These are phyloP conservation scores for Bradypodion ventrale DNA, from an alignment of 2,797 vertebrate species.

Conservation along the genomic window DNA sequence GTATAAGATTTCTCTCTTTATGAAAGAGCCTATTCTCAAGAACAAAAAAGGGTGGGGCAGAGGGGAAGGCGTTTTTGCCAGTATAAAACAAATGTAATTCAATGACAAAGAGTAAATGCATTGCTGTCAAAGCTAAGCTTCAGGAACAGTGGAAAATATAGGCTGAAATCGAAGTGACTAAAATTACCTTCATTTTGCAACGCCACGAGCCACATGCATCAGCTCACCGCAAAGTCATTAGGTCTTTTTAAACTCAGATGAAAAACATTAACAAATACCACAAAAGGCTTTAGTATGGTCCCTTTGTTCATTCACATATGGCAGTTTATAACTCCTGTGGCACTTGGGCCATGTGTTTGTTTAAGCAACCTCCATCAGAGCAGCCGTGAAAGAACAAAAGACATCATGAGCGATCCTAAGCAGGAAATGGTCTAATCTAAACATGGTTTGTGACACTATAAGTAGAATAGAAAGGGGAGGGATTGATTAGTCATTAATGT, in stretches of 20 bases:
- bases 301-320: slow-evolving; percentile 92
- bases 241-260: slow-evolving; percentile 91
- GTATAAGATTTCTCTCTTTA: slow-evolving; percentile 31
- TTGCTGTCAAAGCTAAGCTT: slow-evolving; percentile 69
- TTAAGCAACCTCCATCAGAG: slow-evolving; percentile 84
- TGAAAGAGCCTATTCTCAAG: slow-evolving; percentile 23
- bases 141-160: slow-evolving; percentile 77
- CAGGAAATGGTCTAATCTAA: slow-evolving; percentile 88
- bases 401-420: slow-evolving; percentile 83
- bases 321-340: slow-evolving; percentile 80
- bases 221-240: slow-evolving; percentile 90
- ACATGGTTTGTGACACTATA: slow-evolving; percentile 86
- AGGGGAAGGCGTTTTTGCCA: slow-evolving; percentile 66
- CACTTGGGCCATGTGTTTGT: slow-evolving; percentile 83
- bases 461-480: slow-evolving; percentile 82
- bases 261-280: slow-evolving; percentile 93
- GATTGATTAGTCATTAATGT: slow-evolving; percentile 84
- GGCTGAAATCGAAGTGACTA: slow-evolving; percentile 82
- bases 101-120: slow-evolving; percentile 64
- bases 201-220: slow-evolving; percentile 88
- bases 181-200: slow-evolving; percentile 89
- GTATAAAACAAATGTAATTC: slow-evolving; percentile 73
- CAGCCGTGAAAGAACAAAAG: slow-evolving; percentile 85
- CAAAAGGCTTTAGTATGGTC: slow-evolving; percentile 84
- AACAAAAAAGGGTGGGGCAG: slow-evolving; percentile 53